These are phyloP conservation scores for Dendrophyllia cribrosa DNA, from an alignment of 64 coral and sea anemone genomes.

Conservation along the genomic window DNA sequence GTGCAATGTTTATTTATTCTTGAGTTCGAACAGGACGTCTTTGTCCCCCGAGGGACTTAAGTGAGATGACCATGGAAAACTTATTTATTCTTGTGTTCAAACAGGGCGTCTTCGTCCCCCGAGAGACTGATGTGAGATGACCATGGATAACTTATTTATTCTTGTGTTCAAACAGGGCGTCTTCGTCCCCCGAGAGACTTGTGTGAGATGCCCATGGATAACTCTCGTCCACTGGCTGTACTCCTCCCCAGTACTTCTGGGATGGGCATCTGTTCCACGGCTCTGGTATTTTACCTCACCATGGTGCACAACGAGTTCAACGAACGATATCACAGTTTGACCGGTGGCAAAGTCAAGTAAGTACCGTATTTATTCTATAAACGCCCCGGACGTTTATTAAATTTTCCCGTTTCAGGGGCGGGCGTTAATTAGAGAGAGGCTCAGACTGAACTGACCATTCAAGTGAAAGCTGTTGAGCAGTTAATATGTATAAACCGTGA, in stretches of 20 bases:
- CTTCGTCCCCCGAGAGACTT: conserved; percentile 56
- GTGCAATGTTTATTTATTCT: no score
- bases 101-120: conserved; percentile 58
- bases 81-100: not conserved
- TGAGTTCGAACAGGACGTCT: conserved; percentile 7
- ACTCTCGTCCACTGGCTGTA: conserved; percentile 53
- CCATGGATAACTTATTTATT: conserved; percentile 36
- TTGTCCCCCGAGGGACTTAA: no score
- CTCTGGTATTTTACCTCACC: conserved; percentile 67
- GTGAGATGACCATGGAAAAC: not conserved
- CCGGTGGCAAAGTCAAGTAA: conserved; percentile 43
- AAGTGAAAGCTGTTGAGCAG: no score
- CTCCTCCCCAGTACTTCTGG: conserved; percentile 60
- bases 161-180: not conserved
- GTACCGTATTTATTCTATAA: not conserved
- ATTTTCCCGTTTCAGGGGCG: no score
- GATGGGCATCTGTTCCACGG: conserved; percentile 71
- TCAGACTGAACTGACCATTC: no score
- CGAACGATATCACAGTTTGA: conserved; percentile 53
- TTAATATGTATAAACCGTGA: no score
- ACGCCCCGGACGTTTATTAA: not conserved
- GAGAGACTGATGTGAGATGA: conserved; percentile 39
- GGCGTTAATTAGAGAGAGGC: no score
- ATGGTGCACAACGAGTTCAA: conserved; percentile 77
- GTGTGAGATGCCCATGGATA: conserved; percentile 57